Evolutionary conservation across 1,140 invertebrate genomes (phyloP), one percentile per base, ranked within the genome.

Genomic region (Heliconius himera): DNA sequence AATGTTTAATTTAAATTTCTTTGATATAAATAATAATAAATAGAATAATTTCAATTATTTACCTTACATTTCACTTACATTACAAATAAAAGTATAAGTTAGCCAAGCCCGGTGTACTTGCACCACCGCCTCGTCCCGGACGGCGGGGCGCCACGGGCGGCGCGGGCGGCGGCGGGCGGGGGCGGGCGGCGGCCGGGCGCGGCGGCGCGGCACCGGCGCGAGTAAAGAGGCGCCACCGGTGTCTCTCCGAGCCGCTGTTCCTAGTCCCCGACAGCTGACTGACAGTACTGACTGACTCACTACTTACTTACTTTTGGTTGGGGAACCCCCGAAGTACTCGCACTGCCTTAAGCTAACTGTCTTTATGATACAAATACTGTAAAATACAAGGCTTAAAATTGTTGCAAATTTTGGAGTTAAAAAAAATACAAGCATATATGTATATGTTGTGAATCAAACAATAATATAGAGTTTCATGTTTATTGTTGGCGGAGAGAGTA

Each of bases 131-230:
- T 26, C 22, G 74, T 66, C 49, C 60, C 79, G 79, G 79, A 76
- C 79, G 70, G 79, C 79, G 70, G 79, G 79, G 78, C 78, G 78
- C 78, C 78, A 36, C 33, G 33, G 33, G 78, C 78, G 78, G 73
- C 78, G n/a, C 41, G 33, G 16, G 33, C 16, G 16, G 54, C 1
- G 2, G 54, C 20, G 54, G 20, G 54, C 29, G 29, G 29, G 2
- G 74, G 74, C 79, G 74, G 79, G 79, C 79, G 79, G 79, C 79
- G 79, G 79, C 20, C 79, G 79, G 79, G 71, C 79, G 79, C 79
- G 79, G 79, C 79, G 70, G 70, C 74, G 79, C 79, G 79, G 79
- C 79, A 73, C 79, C 79, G 77, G 16, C 77, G 73, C 73, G 77
- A 66, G 73, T 76, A 73, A 73, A 54, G 54, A 76, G 79, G 79